Conservation (phyloP, 2,113 vertebrate genomes). For the Cyprinodon tularosa region DNA sequence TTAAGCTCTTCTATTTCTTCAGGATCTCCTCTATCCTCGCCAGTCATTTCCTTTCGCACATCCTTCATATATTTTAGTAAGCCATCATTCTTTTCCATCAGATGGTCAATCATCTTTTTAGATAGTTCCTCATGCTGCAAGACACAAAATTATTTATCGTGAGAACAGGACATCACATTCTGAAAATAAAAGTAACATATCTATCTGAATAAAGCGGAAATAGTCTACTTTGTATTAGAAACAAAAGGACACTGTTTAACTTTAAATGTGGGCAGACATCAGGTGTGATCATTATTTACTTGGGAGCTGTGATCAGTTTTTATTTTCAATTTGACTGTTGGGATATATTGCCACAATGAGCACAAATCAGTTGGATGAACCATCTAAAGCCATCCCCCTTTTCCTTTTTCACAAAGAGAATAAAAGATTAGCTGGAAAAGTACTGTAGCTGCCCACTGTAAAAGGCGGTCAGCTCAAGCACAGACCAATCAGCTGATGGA, state of each 20-base stretch:
- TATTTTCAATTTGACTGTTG: too few relatives aligned
- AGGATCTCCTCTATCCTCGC: too few relatives aligned
- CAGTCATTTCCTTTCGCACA: too few relatives aligned
- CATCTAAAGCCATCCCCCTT: too few relatives aligned
- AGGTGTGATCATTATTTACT: too few relatives aligned
- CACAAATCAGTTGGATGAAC: too few relatives aligned
- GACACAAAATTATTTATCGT: conserved; percentile 5
- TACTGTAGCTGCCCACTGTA: too few relatives aligned
- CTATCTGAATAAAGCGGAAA: background rate
- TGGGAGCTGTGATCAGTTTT: background rate
- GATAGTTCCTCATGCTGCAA: conserved; percentile 89
- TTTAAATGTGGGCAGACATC: background rate
- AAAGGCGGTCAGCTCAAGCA: too few relatives aligned
- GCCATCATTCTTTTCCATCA: conserved; percentile 80
- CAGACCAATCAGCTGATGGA: too few relatives aligned
- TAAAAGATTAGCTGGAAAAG: too few relatives aligned
- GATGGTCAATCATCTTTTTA: conserved; percentile 90
- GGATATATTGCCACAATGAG: too few relatives aligned
- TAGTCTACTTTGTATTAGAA: background rate
- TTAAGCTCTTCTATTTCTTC: conserved; percentile 60
- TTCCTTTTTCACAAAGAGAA: too few relatives aligned
- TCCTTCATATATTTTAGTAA: conserved; percentile 79
- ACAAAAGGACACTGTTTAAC: background rate
- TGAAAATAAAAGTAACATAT: conserved; percentile 9
- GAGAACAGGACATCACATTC: background rate